Base-by-base conservation (phyloP, 2,888 invertebrate species). In the Cephonodes hylas region DNA sequence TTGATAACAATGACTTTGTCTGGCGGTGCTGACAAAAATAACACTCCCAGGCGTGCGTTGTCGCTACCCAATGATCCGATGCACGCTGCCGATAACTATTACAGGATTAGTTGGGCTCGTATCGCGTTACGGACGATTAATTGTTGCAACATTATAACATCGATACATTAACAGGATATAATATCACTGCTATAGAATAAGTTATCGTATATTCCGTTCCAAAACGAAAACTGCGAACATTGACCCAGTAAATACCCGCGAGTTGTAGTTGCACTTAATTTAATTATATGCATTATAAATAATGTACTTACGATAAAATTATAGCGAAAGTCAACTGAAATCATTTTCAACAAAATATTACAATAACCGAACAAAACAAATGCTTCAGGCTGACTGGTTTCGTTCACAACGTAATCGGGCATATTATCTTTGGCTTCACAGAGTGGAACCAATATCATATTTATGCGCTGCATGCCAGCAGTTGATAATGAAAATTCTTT, bases 11-110 rank as follows among this genome's bases (percentile, higher is more conserved):
- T 81, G 80, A 78, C 78, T 82, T 76, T 81, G 80, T 68, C 70
- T 73, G 81, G 74, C 75, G 79, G 77, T 80, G 82, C 79, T 71
- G 81, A 86, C 86, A 64, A 85, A 91, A 91, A 91, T 91, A 91
- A 85, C 85, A 76, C 78, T 82, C 85, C 85, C 86, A 84, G 88
- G 85, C 84, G 77, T 76, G 81, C 74, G 75, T 71, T 72, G 77
- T 76, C 76, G 74, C 77, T 73, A 69, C 74, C 76, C 77, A 70
- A 66, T 61, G 66, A 63, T 65, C 65, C 65, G 62, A 57, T 61
- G 63, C 56, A 61, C 60, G 63, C 62, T 48, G 58, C 63, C 71
- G 72, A 69, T 70, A 71, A 74, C 70, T 73, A 71, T 71, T 74
- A 67, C 70, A 63, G 45, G 62, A 66, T 45, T 42, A 58, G 34